Evolutionary conservation across 1,140 invertebrate genomes (phyloP).

Genomic region (Callitettix versicolor): DNA sequence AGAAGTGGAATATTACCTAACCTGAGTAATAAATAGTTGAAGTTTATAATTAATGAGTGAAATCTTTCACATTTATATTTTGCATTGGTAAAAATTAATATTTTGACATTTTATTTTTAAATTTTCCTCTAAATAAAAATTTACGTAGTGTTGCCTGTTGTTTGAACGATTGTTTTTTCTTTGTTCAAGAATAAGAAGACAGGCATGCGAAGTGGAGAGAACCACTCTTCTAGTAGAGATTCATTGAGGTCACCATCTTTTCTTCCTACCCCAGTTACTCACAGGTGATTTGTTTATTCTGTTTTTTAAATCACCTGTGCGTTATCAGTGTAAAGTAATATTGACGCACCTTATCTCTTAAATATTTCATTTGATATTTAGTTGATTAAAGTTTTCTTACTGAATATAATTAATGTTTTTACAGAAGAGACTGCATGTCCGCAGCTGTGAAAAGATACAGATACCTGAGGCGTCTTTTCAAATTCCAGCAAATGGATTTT

Average conservation of each 20-base stretch:
- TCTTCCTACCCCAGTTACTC: conserved; percentile 22
- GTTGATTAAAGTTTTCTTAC: background rate
- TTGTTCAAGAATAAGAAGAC: no score
- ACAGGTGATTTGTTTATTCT: conserved; percentile 13
- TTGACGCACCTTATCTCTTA: background rate
- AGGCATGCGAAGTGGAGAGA: background rate
- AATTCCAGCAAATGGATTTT: conserved; percentile 98
- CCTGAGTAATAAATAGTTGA: no score
- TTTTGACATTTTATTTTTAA: no score
- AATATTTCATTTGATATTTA: background rate
- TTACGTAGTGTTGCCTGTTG: no score
- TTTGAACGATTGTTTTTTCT: no score
- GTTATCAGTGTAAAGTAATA: background rate
- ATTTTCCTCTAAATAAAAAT: no score
- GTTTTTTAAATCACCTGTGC: background rate
- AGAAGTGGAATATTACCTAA: no score
- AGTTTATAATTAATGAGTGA: no score
- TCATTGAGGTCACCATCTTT: conserved; percentile 16
- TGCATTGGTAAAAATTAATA: no score
- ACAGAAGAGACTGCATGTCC: conserved; percentile 58
- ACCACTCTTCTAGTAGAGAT: conserved; percentile 9
- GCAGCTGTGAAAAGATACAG: conserved; percentile 87
- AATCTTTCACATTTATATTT: no score
- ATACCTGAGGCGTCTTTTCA: conserved; percentile 80
- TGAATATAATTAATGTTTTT: conserved; percentile 1